These are phyloP conservation scores for Geophilus truncorum DNA, from an alignment of 2,888 invertebrate species.

Conservation along the genomic window DNA sequence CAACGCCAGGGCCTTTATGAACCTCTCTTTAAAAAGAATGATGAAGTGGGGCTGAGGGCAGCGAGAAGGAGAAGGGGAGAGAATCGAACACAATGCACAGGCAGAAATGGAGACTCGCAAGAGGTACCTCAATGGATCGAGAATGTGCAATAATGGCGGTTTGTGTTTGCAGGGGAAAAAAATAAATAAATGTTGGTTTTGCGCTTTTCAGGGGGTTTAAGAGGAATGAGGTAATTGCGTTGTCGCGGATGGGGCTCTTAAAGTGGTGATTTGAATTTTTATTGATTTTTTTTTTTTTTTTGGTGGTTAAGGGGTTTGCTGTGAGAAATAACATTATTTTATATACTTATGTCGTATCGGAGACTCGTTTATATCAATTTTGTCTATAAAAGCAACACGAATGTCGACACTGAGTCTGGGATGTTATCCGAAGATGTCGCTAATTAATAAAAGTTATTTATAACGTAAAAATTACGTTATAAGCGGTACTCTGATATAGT, in stretches of 20 bases:
- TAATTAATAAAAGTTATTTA: too few relatives aligned
- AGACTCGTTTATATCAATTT: too few relatives aligned
- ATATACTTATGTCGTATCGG: too few relatives aligned
- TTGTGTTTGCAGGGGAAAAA: neutral
- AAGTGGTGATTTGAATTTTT: neutral
- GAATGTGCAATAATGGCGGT: neutral
- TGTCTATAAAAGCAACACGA: too few relatives aligned
- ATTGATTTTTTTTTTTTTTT: constrained; percentile 5
- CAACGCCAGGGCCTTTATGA: constrained; percentile 10
- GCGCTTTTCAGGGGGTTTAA: neutral
- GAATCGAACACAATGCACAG: neutral
- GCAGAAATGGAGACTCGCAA: constrained; percentile 4
- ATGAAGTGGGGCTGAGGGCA: constrained; percentile 18
- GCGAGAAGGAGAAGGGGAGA: neutral
- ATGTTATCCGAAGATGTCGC: too few relatives aligned
- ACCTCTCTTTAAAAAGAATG: constrained; percentile 13
- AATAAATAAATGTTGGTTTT: neutral
- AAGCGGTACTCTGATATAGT: too few relatives aligned
- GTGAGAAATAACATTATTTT: neutral
- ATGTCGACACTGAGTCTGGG: too few relatives aligned
- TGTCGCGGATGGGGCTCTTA: neutral
- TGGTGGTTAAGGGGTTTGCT: neutral
- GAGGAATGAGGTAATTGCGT: neutral
- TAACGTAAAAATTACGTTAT: too few relatives aligned
- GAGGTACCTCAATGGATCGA: neutral